Evolutionary conservation across 2,113 vertebrate species (phyloP), one percentile per base, ranked within the genome.

Genomic region (Pycnonotus jocosus): DNA sequence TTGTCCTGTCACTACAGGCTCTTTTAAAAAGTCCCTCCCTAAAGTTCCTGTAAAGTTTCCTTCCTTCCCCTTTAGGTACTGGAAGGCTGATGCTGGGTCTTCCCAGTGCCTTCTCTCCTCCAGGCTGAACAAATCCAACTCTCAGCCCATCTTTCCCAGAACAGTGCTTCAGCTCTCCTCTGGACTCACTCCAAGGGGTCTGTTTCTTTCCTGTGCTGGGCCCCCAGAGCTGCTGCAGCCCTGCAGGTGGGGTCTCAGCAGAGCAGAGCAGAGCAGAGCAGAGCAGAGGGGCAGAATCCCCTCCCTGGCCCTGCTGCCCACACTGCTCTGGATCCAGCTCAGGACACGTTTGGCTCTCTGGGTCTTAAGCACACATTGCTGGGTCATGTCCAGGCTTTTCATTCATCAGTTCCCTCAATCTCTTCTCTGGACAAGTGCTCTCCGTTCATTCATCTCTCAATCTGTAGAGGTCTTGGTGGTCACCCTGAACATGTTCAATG

Each of bases 151-250:
- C 35, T 9, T 50, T 0, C 1, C 1, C n/a, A 17, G 5, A 81
- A 38, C 28, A 10, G 3, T 62, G 15, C 6, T 81, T 31, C 23
- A 74, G 0, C 4, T 27, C 3, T 61, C 40, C 16, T 83, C 24
- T 44, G 44, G 38, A 38, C 23, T 38, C 4, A 1, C 3, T 73
- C 15, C 3, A 47, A 21, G 7, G 28, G 23, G 1, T 70, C 24
- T 7, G 2, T 58, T 7, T 58, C 15, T 9, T 27, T 79, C 20
- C 31, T 50, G 8, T 82, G 4, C 61, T 57, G 62, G 1, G 15
- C 2, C 3, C 6, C 2, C n/a, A 77, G 42, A 14, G 11, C 48
- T 68, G 58, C 7, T 0, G 0, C 17, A 51, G 61, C 21, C 2
- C 44, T 86, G 18, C 30, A 74, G 20, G 8, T 60, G 20, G 3